phyloP scores from a whole-genome alignment of 2,888 invertebrate genomes.

The Eremobia ochroleuca region DNA sequence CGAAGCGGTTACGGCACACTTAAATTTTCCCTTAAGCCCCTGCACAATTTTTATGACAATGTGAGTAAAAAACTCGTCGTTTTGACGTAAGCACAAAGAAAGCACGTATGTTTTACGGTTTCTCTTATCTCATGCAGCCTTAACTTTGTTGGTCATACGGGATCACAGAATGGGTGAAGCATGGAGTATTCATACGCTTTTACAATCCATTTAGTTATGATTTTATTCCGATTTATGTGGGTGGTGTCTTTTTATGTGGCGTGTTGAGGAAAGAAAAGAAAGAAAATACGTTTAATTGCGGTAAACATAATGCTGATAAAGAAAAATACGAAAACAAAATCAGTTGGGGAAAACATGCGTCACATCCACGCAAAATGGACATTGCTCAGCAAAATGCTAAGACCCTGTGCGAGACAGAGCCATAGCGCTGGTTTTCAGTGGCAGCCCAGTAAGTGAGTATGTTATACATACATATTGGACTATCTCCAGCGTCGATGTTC shows the following conservation, averaged over 20 bases:
- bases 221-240: background rate
- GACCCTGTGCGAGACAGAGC: background rate
- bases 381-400: background rate
- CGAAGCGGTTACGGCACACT: conserved; percentile 27
- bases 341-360: background rate
- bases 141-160: conserved; percentile 80
- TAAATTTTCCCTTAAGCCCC: conserved; percentile 36
- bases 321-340: background rate
- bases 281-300: background rate
- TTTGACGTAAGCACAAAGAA: conserved; percentile 78
- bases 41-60: conserved; percentile 48
- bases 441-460: background rate
- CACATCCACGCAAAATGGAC: background rate
- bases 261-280: background rate
- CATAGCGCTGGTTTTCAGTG: too few species aligned
- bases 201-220: background rate
- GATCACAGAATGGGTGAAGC: conserved; percentile 58
- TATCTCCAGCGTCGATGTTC: background rate
- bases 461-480: background rate
- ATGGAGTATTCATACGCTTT: conserved; percentile 25
- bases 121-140: conserved; percentile 76
- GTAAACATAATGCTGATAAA: background rate
- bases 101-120: conserved; percentile 80
- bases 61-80: conserved; percentile 66
- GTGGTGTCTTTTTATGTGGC: background rate